phyloP scores from a whole-genome alignment of 2,888 invertebrate genomes.

The Cheiracanthium punctorium region DNA sequence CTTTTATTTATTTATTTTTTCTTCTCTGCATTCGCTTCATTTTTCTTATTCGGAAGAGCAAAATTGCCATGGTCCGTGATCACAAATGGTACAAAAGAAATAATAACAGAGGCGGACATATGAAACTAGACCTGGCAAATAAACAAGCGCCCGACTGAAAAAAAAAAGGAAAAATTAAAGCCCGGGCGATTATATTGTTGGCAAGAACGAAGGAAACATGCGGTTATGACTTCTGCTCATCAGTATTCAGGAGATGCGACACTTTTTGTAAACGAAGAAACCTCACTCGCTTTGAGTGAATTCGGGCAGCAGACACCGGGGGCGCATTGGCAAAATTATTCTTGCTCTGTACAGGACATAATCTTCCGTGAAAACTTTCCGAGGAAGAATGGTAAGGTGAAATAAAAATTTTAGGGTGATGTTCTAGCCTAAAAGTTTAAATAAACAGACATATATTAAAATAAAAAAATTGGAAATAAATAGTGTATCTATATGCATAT shows the following conservation, averaged over 20 bases:
- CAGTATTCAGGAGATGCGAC: constrained; percentile 56
- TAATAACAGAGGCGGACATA: not conserved
- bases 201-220: constrained; percentile 60
- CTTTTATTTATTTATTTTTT: not conserved
- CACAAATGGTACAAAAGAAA: not conserved
- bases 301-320: constrained; percentile 25
- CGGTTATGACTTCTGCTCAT: constrained; percentile 61
- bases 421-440: no score
- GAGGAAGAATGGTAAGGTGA: no score
- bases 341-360: not conserved
- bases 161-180: no score
- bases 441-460: no score
- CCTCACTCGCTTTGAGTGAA: constrained; percentile 28
- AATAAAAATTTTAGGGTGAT: no score
- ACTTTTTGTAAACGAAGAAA: constrained; percentile 55
- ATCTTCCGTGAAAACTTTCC: not conserved
- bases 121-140: constrained; percentile 24
- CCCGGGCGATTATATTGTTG: constrained; percentile 57
- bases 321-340: constrained; percentile 18
- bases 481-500: no score
- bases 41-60: not conserved
- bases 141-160: constrained; percentile 44
- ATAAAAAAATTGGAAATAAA: no score
- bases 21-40: not conserved
- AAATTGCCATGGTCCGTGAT: not conserved